Conservation (phyloP, 1,140 invertebrate species). For the Latrodectus geometricus region DNA sequence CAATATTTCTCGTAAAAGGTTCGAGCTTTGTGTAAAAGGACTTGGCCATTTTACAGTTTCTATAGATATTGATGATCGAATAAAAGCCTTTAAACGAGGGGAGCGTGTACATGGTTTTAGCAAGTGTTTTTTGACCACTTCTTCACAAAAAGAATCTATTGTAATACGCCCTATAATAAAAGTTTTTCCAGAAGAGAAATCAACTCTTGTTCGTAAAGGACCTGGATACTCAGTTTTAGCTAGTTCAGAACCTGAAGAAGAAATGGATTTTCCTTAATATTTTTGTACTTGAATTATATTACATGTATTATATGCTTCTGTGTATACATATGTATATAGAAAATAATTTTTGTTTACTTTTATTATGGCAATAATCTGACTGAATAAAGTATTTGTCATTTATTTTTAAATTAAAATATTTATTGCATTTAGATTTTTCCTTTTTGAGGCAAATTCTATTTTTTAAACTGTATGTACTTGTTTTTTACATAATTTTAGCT, state of each 20-base stretch:
- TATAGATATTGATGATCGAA: conserved; percentile 25
- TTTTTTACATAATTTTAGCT: no score
- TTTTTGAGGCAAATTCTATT: no score
- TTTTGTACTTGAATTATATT: conserved; percentile 19
- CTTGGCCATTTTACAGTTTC: conserved; percentile 40
- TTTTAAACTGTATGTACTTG: no score
- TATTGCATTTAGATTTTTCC: no score
- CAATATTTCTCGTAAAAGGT: conserved; percentile 18
- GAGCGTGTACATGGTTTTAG: conserved; percentile 23
- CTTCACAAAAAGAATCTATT: not conserved
- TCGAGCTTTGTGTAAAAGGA: conserved; percentile 46
- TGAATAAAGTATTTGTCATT: no score
- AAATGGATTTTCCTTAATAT: conserved; percentile 47
- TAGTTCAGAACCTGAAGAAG: conserved; percentile 40
- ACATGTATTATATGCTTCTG: not conserved
- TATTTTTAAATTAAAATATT: no score
- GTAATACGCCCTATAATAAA: not conserved
- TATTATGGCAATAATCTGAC: not conserved
- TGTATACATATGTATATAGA: conserved; percentile 1
- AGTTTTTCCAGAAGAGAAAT: not conserved
- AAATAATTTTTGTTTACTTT: not conserved
- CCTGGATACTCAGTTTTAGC: conserved; percentile 48
- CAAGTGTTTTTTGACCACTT: conserved; percentile 8
- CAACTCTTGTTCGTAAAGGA: conserved; percentile 40
- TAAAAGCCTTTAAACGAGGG: conserved; percentile 3